Conservation (phyloP, 2,113 vertebrate species). For the Sceloporus tristichus region DNA sequence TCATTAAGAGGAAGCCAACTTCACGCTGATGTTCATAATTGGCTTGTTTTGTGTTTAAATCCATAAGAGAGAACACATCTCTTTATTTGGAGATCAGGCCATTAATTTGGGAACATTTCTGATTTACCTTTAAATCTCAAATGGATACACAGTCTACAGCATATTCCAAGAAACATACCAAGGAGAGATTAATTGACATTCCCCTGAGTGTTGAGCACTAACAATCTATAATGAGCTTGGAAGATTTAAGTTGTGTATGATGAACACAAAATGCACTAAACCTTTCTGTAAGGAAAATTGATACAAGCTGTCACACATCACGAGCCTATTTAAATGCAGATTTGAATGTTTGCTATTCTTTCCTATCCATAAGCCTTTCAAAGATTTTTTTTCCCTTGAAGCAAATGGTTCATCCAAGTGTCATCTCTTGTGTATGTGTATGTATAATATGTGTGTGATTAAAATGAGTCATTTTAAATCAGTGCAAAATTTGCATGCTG, state of each 20-base stretch:
- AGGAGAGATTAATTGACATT: not conserved
- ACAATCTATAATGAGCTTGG: slow-evolving; percentile 15
- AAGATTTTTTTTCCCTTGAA: not conserved
- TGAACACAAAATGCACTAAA: slow-evolving; percentile 5
- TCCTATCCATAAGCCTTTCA: not conserved
- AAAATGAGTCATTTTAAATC: not conserved
- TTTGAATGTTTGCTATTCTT: slow-evolving; percentile 3
- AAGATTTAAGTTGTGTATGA: not conserved
- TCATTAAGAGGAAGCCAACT: not conserved
- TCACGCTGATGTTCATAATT: not conserved
- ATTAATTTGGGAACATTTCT: slow-evolving; percentile 7
- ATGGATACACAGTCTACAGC: not conserved
- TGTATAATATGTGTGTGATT: not conserved
- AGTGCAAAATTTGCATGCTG: not conserved
- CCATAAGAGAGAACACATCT: not conserved
- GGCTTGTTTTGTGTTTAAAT: too few relatives aligned
- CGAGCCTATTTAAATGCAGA: slow-evolving; percentile 19
- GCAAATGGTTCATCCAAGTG: not conserved
- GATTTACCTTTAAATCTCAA: not conserved
- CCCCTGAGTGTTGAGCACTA: not conserved
- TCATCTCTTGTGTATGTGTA: not conserved
- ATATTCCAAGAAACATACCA: not conserved
- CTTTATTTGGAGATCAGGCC: not conserved
- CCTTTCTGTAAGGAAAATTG: slow-evolving; percentile 6
- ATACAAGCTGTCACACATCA: not conserved